Conservation (phyloP, 2,113 vertebrate genomes). For the Clarias gariepinus region DNA sequence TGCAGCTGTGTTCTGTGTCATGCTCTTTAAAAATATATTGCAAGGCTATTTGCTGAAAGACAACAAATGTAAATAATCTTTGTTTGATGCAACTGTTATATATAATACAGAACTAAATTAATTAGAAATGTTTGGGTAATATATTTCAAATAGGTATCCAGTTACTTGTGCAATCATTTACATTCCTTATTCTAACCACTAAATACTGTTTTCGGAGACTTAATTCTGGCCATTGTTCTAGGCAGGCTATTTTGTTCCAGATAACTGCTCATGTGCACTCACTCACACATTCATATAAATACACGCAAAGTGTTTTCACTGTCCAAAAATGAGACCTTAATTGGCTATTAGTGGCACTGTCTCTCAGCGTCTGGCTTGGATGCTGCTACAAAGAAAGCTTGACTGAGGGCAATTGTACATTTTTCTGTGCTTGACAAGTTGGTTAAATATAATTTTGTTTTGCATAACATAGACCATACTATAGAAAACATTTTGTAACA, state of each 20-base stretch:
- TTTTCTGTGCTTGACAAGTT: conserved; percentile 21
- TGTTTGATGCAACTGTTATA: conserved; percentile 17
- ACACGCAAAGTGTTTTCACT: neutral
- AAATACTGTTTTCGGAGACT: conserved; percentile 42
- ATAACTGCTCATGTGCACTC: conserved; percentile 26
- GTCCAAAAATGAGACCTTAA: conserved; percentile 23
- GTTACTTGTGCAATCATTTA: conserved; percentile 29
- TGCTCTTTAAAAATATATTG: conserved; percentile 13
- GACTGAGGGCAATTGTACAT: neutral
- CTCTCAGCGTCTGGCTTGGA: conserved; percentile 3
- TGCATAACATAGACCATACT: neutral
- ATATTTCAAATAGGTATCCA: conserved; percentile 28
- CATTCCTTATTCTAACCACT: conserved; percentile 29
- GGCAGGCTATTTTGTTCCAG: conserved; percentile 27
- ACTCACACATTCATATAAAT: conserved; percentile 22
- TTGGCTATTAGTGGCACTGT: conserved; percentile 30
- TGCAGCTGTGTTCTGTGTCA: conserved; percentile 1
- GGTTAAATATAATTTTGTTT: neutral
- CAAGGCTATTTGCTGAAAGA: conserved; percentile 9
- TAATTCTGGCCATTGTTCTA: conserved; percentile 29
- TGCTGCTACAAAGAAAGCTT: conserved; percentile 21
- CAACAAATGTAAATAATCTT: conserved; percentile 18
- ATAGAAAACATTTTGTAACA: neutral
- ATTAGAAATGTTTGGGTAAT: conserved; percentile 30
- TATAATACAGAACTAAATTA: conserved; percentile 23